These are phyloP conservation scores for Aptenodytes patagonicus DNA, from an alignment of 2,113 vertebrate genomes.

Conservation along the genomic window DNA sequence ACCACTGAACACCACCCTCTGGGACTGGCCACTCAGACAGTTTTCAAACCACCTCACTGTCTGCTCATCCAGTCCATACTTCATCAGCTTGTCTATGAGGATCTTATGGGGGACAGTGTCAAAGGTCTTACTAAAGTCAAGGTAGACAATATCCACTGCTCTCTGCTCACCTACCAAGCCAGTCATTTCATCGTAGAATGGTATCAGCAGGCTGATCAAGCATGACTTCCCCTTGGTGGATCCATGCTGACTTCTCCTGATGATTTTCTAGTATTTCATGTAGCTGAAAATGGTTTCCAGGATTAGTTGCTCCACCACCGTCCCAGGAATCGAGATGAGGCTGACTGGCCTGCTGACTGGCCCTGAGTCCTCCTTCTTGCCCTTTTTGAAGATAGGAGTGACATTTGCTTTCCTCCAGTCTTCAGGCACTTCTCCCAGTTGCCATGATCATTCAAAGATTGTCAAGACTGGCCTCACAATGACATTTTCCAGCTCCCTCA, in stretches of 20 bases:
- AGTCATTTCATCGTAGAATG: background rate
- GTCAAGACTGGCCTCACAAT: no score
- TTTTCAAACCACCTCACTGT: no score
- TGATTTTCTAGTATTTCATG: background rate
- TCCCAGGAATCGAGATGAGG: background rate
- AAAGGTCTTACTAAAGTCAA: background rate
- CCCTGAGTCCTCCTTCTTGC: background rate
- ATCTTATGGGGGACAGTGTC: no score
- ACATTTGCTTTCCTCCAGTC: background rate
- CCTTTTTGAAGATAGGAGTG: background rate
- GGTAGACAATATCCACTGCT: background rate
- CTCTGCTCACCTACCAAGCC: background rate
- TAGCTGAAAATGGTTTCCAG: background rate
- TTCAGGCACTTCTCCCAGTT: no score
- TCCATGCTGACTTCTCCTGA: background rate
- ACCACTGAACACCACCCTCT: no score
- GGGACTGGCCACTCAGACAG: no score
- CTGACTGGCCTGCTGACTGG: background rate
- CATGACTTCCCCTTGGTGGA: background rate
- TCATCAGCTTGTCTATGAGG: no score
- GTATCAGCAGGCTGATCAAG: background rate
- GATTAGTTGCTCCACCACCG: background rate
- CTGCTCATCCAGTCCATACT: no score
- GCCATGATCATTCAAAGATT: no score
- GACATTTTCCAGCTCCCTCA: no score